phyloP scores from a whole-genome alignment of 1,140 invertebrate species.

The Meloidogyne exigua region DNA sequence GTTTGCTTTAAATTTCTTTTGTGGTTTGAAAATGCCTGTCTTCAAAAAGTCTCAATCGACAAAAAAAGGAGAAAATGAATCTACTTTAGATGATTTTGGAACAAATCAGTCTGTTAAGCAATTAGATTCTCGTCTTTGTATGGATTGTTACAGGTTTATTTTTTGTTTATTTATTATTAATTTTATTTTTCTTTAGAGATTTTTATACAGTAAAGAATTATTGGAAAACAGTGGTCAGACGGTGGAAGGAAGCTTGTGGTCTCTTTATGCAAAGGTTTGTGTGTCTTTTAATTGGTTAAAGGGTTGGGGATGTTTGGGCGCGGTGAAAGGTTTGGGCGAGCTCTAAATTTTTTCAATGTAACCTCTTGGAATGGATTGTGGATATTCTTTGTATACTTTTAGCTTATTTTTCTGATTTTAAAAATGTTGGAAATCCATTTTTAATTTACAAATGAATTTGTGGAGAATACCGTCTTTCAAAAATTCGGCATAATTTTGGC shows the following conservation, averaged over 20 bases:
- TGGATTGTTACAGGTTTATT: slow-evolving; percentile 33
- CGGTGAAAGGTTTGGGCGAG: too few species aligned
- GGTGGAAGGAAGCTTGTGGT: slow-evolving; percentile 23
- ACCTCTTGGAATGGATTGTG: too few species aligned
- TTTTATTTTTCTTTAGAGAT: slow-evolving; percentile 14
- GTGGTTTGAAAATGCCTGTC: slow-evolving; percentile 28
- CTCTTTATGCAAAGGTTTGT: slow-evolving; percentile 32
- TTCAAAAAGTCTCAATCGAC: slow-evolving; percentile 18
- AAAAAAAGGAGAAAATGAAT: slow-evolving; percentile 17
- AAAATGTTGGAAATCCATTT: too few species aligned
- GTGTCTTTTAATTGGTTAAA: slow-evolving; percentile 12
- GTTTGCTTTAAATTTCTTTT: too few species aligned
- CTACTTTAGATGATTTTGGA: slow-evolving; percentile 15
- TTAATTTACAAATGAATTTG: too few species aligned
- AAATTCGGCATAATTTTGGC: neutral
- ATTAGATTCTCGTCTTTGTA: slow-evolving; percentile 31
- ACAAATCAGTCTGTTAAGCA: slow-evolving; percentile 30
- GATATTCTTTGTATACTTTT: too few species aligned
- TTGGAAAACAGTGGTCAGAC: slow-evolving; percentile 36
- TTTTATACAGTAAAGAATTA: slow-evolving; percentile 44
- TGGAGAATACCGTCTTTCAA: neutral
- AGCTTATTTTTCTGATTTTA: too few species aligned
- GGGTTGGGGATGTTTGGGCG: neutral
- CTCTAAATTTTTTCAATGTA: too few species aligned
- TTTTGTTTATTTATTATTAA: neutral